phyloP scores from a whole-genome alignment of 2,888 invertebrate genomes.

The Erebia aethiops region DNA sequence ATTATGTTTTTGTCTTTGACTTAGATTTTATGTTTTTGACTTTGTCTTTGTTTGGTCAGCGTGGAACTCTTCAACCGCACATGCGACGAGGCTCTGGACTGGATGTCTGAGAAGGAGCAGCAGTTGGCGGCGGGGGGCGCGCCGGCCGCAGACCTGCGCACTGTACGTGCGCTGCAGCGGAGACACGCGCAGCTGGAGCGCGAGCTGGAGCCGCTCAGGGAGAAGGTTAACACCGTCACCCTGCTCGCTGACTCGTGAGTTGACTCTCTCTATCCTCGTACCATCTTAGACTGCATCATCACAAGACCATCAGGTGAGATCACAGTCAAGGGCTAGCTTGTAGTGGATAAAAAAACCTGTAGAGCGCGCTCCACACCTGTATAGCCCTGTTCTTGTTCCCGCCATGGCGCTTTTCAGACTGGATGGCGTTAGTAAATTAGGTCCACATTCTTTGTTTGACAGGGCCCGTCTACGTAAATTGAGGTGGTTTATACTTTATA shows the following conservation, averaged over 20 bases:
- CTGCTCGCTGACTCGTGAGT: constrained; percentile 92
- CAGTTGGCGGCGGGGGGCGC: constrained; percentile 91
- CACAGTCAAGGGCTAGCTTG: too few species aligned
- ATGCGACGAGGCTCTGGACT: constrained; percentile 97
- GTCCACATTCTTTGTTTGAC: too few species aligned
- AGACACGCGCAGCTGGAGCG: constrained; percentile 96
- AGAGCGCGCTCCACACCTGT: too few species aligned
- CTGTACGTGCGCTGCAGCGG: constrained; percentile 95
- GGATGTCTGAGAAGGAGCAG: constrained; percentile 98
- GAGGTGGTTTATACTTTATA: too few species aligned
- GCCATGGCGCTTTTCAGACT: too few species aligned
- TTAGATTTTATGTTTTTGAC: too few species aligned
- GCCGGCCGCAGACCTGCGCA: constrained; percentile 93
- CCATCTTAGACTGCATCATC: too few species aligned
- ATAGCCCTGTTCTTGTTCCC: too few species aligned
- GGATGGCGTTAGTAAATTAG: too few species aligned
- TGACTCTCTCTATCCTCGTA: not conserved
- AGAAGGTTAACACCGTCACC: constrained; percentile 95
- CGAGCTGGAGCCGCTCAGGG: constrained; percentile 96
- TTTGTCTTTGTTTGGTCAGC: constrained; percentile 67
- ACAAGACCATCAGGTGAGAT: too few species aligned
- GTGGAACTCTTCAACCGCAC: constrained; percentile 98
- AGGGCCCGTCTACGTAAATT: not conserved
- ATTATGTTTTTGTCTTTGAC: not conserved
- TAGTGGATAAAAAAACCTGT: too few species aligned